phyloP scores from a whole-genome alignment of 2,888 invertebrate species.

The Callosobruchus maculatus region DNA sequence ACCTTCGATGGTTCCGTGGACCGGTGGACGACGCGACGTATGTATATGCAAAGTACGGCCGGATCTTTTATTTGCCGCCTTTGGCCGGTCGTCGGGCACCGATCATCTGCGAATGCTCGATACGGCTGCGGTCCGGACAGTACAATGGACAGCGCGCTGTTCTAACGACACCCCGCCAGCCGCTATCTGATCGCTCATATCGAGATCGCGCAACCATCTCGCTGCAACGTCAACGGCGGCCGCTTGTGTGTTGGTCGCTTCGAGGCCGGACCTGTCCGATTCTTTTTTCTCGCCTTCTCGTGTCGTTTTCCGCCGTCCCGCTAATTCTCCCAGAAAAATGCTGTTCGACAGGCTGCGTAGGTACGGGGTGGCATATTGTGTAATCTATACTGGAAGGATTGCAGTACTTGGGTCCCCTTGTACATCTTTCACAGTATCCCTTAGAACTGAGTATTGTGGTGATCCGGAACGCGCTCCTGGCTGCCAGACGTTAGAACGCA shows the following conservation, averaged over 20 bases:
- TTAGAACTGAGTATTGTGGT: no score
- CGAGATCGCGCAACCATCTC: constrained; percentile 37
- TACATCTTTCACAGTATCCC: no score
- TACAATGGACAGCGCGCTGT: constrained; percentile 47
- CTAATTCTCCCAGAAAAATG: neutral
- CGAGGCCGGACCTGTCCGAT: neutral
- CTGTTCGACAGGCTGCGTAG: neutral
- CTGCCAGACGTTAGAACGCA: no score
- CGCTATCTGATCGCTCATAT: constrained; percentile 46
- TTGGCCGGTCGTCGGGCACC: constrained; percentile 35
- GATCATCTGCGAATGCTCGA: constrained; percentile 46
- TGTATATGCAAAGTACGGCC: constrained; percentile 36
- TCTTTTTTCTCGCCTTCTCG: neutral
- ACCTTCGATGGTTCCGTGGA: no score
- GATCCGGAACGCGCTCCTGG: no score
- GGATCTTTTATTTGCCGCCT: constrained; percentile 40
- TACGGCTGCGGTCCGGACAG: constrained; percentile 41
- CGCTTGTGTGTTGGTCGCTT: neutral
- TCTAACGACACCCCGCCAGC: constrained; percentile 46
- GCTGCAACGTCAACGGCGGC: neutral
- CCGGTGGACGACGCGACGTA: constrained; percentile 2
- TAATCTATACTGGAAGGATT: no score
- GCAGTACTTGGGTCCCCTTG: no score
- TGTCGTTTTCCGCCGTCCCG: neutral
- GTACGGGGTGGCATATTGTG: neutral